phyloP scores from a whole-genome alignment of 1,140 invertebrate genomes.

The Camponotus floridanus region DNA sequence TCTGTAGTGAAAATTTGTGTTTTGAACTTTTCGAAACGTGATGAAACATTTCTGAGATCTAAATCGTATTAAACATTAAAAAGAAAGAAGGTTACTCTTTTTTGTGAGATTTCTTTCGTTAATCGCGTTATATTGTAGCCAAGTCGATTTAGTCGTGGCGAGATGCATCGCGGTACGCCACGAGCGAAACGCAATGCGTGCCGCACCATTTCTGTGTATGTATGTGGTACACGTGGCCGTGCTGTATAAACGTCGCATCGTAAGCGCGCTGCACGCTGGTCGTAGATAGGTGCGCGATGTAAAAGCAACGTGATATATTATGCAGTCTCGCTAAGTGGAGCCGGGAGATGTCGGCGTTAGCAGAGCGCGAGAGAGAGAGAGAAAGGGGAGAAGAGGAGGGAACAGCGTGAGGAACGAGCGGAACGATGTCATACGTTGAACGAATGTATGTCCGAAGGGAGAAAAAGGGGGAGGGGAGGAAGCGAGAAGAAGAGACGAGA shows the following conservation, averaged over 20 bases:
- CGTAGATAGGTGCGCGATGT: constrained; percentile 53
- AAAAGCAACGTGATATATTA: constrained; percentile 82
- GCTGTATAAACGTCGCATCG: constrained; percentile 36
- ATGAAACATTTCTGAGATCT: too few relatives aligned
- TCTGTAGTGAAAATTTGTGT: too few relatives aligned
- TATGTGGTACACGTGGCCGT: constrained; percentile 28
- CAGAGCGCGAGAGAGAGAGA: constrained; percentile 38
- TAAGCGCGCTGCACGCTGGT: constrained; percentile 34
- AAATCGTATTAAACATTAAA: too few relatives aligned
- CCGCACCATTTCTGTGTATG: constrained; percentile 2
- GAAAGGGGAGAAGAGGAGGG: constrained; percentile 4
- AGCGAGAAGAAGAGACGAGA: constrained; percentile 7
- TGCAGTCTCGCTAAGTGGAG: constrained; percentile 81
- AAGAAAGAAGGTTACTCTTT: too few relatives aligned
- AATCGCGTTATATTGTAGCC: too few relatives aligned
- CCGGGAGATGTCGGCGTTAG: constrained; percentile 60
- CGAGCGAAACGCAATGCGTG: not conserved
- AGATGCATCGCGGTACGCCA: constrained; percentile 4
- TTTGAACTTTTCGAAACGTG: too few relatives aligned
- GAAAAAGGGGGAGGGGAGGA: constrained; percentile 31
- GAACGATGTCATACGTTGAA: constrained; percentile 48
- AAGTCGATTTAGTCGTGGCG: not conserved
- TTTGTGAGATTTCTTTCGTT: too few relatives aligned
- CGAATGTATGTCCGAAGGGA: constrained; percentile 13
- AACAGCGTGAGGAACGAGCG: constrained; percentile 47